These are phyloP conservation scores for Coecobrya sp. DNA, from an alignment of 2,888 invertebrate species.

Conservation along the genomic window DNA sequence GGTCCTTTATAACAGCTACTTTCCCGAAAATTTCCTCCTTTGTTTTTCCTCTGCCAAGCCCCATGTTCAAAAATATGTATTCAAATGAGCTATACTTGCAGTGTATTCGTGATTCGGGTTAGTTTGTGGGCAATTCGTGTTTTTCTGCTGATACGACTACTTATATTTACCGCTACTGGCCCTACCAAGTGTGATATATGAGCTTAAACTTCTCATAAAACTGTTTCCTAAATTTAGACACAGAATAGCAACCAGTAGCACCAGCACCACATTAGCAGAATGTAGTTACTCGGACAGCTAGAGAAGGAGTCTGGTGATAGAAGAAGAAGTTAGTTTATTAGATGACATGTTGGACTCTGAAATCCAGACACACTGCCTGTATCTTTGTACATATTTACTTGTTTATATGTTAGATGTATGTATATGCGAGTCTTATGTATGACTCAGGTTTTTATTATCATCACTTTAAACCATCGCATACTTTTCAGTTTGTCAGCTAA, in stretches of 20 bases:
- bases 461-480: not conserved
- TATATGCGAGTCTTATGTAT: not conserved
- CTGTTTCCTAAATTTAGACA: slow-evolving; percentile 68
- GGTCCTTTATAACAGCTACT: slow-evolving; percentile 54
- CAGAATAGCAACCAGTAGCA: slow-evolving; percentile 23
- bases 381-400: not conserved
- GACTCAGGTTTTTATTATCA: slow-evolving; percentile 3
- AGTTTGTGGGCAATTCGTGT: slow-evolving; percentile 59
- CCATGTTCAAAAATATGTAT: slow-evolving; percentile 56
- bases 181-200: slow-evolving; percentile 52
- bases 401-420: not conserved
- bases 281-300: not conserved
- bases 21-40: slow-evolving; percentile 46
- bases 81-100: slow-evolving; percentile 53
- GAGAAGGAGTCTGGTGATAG: not conserved
- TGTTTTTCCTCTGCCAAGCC: slow-evolving; percentile 31
- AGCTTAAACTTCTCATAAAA: slow-evolving; percentile 67
- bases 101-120: slow-evolving; percentile 53
- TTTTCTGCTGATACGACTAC: slow-evolving; percentile 44
- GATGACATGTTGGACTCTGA: slow-evolving; percentile 51
- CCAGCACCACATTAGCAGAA: slow-evolving; percentile 35
- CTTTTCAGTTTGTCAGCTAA: not conserved
- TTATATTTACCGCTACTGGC: not conserved
- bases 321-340: slow-evolving; percentile 44
- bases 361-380: slow-evolving; percentile 27